Percentiles rank a stretch among this genome's conserved stretches.
Conservation (phyloP, 2,797 vertebrate species). For the Paguma larvata region DNA sequence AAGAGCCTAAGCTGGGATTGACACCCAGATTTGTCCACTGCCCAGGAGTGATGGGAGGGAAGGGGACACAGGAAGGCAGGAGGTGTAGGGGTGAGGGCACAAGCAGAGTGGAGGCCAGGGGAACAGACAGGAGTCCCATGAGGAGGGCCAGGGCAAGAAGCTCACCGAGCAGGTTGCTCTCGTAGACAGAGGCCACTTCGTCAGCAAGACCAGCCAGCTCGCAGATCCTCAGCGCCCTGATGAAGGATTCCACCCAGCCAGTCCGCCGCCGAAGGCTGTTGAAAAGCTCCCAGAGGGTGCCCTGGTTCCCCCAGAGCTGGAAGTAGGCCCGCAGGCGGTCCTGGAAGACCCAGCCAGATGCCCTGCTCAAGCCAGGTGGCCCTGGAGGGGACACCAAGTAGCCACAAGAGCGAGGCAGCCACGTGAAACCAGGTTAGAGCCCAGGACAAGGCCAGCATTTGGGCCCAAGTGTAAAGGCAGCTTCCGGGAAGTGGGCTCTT, state of each 20-base stretch:
- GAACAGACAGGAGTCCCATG: not conserved
- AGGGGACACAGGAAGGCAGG: not conserved
- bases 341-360: slow-evolving; percentile 68
- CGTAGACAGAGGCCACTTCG: slow-evolving; percentile 61
- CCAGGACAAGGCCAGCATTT: not conserved
- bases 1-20: not conserved
- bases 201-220: slow-evolving; percentile 65
- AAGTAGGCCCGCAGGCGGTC: slow-evolving; percentile 74
- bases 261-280: slow-evolving; percentile 63
- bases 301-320: slow-evolving; percentile 66
- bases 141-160: not conserved
- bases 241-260: slow-evolving; percentile 71
- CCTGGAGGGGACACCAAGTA: not conserved
- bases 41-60: not conserved
- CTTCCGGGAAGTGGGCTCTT: not conserved
- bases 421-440: not conserved
- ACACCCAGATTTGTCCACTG: not conserved
- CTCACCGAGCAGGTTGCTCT: slow-evolving; percentile 63
- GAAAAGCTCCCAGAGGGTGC: slow-evolving; percentile 80
- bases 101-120: not conserved
- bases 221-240: slow-evolving; percentile 59
- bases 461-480: not conserved
- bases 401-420: not conserved
- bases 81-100: not conserved
- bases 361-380: not conserved